phyloP scores from a whole-genome alignment of 2,113 vertebrate species.

The Chionomys nivalis region DNA sequence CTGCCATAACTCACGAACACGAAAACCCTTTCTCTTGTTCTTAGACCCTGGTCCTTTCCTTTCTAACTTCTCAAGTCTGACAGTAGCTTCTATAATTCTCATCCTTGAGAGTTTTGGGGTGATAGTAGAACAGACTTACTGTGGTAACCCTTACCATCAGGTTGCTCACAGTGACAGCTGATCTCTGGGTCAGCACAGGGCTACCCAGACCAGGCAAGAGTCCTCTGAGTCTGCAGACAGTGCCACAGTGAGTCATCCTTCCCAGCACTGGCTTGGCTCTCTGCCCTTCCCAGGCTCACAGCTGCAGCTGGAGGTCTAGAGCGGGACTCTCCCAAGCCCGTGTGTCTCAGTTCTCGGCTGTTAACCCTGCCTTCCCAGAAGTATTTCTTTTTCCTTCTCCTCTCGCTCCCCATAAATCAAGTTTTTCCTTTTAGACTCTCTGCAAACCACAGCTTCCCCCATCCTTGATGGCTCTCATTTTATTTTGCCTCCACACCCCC shows the following conservation, averaged over 20 bases:
- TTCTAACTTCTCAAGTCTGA: background rate
- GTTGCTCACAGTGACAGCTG: accelerated
- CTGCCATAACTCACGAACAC: background rate
- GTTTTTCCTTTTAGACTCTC: conserved; percentile 24
- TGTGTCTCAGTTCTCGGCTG: background rate
- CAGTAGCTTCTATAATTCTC: background rate
- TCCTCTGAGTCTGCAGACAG: background rate
- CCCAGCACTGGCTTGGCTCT: background rate
- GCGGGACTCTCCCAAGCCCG: background rate
- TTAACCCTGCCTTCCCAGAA: background rate
- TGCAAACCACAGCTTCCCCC: conserved; percentile 26
- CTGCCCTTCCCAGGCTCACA: background rate
- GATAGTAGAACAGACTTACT: background rate
- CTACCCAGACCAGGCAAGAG: background rate
- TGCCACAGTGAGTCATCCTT: conserved; percentile 5
- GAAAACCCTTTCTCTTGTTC: background rate
- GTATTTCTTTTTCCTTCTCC: conserved; percentile 11
- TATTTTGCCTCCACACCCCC: conserved; percentile 43
- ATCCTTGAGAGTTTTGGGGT: background rate
- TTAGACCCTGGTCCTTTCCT: background rate
- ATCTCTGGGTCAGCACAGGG: background rate
- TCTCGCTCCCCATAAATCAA: background rate
- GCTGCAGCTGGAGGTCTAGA: background rate
- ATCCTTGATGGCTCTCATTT: background rate
- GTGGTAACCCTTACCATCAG: background rate